phyloP scores from a whole-genome alignment of 2,113 vertebrate species.

The Martes martes region DNA sequence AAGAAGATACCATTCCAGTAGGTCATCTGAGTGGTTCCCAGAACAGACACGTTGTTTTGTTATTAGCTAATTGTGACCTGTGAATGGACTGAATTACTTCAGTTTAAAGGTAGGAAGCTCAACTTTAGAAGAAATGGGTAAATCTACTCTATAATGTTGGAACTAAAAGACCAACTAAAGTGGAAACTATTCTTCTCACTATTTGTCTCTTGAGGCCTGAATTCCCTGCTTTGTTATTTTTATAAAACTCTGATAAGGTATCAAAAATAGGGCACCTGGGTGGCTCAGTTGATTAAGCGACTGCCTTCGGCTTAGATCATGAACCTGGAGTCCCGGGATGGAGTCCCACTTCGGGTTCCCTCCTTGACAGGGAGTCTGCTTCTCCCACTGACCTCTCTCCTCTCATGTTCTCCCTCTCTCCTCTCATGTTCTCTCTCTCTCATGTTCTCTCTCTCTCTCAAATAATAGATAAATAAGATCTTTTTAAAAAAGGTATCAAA shows the following conservation, averaged over 20 bases:
- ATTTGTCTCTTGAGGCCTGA: neutral
- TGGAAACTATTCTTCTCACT: neutral
- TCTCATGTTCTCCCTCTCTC: too few relatives aligned
- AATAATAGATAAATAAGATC: too few relatives aligned
- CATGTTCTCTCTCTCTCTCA: too few relatives aligned
- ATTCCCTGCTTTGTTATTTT: neutral
- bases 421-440: too few relatives aligned
- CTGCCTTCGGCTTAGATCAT: too few relatives aligned
- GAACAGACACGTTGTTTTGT: neutral
- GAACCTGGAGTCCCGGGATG: too few relatives aligned
- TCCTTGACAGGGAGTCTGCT: too few relatives aligned
- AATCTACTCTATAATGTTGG: neutral
- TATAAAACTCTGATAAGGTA: conserved; percentile 14
- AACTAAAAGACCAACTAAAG: neutral
- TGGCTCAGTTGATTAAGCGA: too few relatives aligned
- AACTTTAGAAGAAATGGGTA: neutral
- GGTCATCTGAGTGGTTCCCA: neutral
- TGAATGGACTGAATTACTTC: neutral
- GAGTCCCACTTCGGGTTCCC: too few relatives aligned
- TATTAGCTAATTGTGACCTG: neutral
- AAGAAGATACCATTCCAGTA: neutral
- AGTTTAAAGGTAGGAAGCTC: neutral
- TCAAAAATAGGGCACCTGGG: too few relatives aligned
- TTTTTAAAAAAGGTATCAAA: neutral
- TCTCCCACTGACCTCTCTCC: too few relatives aligned